Base-by-base conservation (phyloP, 2,888 invertebrate species). In the Dione vanillae region DNA sequence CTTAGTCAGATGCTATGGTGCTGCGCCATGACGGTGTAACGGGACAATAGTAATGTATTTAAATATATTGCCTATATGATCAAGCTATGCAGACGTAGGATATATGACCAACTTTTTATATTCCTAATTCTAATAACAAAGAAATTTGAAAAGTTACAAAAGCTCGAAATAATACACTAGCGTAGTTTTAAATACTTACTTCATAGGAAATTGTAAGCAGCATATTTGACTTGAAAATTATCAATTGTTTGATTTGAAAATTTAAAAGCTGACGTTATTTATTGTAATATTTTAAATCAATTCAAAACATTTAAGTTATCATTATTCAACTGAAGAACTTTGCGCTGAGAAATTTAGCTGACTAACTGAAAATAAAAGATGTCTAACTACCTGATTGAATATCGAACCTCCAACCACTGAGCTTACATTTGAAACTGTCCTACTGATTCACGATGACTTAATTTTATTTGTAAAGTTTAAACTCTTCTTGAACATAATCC, bases 391-490 rank as follows among this genome's bases (percentile, higher is more conserved):
- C 11, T 11, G 16, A 49, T 5, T 49, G 19, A 6, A 11, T 19
- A 49, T 49, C 1, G 19, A 19, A 49, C 11, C 19, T 9, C 8
- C 47, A 47, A 2, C n/a, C 8, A 16, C 8, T 16, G 47, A 1
- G n/a, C n/a, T 47, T 49, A 49, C 19, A 20, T 49, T 19, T 1
- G 10, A 49, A n/a, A 47, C n/a, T n/a, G n/a, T 16, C 10, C 47
- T 1, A 19, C 19, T 0, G 11, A 9, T 5, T 11, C 11, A 49
- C 19, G 11, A 16, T 6, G 10, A 27, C 45, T 45, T 61, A n/a
- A 45, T 45, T 61, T 61, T 35, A 16, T 56, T 16, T 61, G 45
- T 45, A 45, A 64, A 51, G 40, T 51, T 49, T 20, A 19, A 59
- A 51, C 12, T 64, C 10, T 8, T 37, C 14, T 40, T 40, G 64